Conservation (phyloP, 2,113 vertebrate species). For the Pituophis catenifer region DNA sequence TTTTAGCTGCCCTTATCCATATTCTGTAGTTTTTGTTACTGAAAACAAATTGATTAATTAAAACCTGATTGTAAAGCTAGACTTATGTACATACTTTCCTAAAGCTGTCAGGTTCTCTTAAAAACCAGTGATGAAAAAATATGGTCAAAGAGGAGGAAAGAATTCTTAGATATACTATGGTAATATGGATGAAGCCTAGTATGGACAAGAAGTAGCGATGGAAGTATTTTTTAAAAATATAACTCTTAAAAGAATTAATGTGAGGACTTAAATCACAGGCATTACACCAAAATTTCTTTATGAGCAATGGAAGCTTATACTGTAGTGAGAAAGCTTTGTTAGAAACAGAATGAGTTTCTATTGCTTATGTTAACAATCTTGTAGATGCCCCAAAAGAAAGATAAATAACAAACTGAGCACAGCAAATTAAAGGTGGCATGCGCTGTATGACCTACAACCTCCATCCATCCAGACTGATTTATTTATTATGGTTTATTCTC, state of each 20-base stretch:
- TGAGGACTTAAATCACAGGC: conserved; percentile 34
- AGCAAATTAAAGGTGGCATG: background rate
- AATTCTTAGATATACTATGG: conserved; percentile 25
- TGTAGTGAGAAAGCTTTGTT: background rate
- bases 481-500: conserved; percentile 15
- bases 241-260: conserved; percentile 19
- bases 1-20: background rate
- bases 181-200: conserved; percentile 33
- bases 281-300: background rate
- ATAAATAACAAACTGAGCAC: background rate
- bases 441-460: conserved; percentile 9
- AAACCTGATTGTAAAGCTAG: background rate
- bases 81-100: background rate
- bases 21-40: background rate
- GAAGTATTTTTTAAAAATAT: background rate
- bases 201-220: conserved; percentile 5
- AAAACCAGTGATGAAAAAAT: conserved; percentile 16
- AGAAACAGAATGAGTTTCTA: background rate
- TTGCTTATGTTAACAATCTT: background rate
- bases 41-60: background rate
- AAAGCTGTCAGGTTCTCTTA: background rate
- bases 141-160: background rate
- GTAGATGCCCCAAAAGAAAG: background rate
- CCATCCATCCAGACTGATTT: background rate
- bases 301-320: background rate